A percentile compares a stretch with the other conserved stretches of the same genome.
phyloP scores from a whole-genome alignment of 2,113 vertebrate species.

The Gopherus flavomarginatus region DNA sequence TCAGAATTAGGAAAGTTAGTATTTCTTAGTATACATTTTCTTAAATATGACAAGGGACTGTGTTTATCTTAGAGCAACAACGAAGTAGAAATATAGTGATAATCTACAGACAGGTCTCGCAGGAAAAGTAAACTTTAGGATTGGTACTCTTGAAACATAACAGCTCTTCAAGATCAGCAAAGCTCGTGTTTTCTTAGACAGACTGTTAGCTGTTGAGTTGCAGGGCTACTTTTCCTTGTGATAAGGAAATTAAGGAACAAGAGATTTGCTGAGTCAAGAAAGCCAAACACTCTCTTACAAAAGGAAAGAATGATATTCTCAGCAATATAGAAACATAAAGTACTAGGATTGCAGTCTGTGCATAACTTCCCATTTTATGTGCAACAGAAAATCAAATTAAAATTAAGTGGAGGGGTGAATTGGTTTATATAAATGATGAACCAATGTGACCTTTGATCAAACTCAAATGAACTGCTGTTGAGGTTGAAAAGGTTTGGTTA shows the following conservation, averaged over 20 bases:
- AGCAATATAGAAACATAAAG: background rate
- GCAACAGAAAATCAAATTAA: background rate
- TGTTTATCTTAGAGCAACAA: background rate
- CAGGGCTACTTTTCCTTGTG: background rate
- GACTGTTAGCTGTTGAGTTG: background rate
- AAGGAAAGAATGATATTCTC: background rate
- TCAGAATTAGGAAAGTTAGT: constrained; percentile 27
- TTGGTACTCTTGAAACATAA: background rate
- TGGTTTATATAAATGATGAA: background rate
- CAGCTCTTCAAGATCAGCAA: background rate
- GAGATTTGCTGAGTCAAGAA: constrained; percentile 2
- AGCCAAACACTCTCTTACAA: background rate
- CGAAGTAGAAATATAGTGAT: background rate
- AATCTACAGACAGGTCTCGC: background rate
- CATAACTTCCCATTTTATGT: constrained; percentile 22
- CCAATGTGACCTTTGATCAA: constrained; percentile 20
- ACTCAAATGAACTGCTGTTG: background rate
- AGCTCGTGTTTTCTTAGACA: constrained; percentile 8
- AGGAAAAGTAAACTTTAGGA: background rate
- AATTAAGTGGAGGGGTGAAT: background rate
- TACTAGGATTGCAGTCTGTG: background rate
- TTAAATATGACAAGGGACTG: constrained; percentile 20
- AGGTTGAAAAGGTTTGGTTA: background rate
- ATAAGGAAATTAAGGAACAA: background rate
- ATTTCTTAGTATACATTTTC: background rate